Evolutionary conservation across 2,797 vertebrate species (phyloP).

Genomic region (Odontamblyopus rebecca): DNA sequence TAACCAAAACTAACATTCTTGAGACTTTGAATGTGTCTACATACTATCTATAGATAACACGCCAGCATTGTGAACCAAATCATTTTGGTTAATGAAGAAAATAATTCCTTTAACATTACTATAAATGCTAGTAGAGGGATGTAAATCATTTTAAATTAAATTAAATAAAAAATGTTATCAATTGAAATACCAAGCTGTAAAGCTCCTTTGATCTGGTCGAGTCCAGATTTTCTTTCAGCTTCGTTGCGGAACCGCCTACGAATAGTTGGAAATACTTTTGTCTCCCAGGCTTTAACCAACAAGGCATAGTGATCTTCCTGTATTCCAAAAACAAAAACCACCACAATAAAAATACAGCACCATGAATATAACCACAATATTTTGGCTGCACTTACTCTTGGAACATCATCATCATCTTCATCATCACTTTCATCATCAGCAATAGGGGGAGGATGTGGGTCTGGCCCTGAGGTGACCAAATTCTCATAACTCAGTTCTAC

Average conservation of each 20-base stretch:
- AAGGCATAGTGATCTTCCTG: constrained; percentile 98
- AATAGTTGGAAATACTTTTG: constrained; percentile 97
- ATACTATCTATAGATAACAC: background rate
- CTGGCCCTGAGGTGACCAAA: constrained; percentile 93
- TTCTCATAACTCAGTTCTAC: constrained; percentile 96
- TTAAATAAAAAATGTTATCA: background rate
- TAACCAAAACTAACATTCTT: background rate
- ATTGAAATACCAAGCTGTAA: constrained; percentile 87
- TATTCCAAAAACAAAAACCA: constrained; percentile 24
- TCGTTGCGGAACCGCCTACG: constrained; percentile 97
- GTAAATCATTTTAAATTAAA: background rate
- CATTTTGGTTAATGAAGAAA: no score
- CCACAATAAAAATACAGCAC: background rate
- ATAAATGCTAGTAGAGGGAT: background rate
- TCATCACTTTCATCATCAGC: constrained; percentile 97
- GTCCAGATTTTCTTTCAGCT: constrained; percentile 94
- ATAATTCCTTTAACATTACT: no score
- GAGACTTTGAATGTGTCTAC: background rate
- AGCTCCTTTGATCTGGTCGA: constrained; percentile 98
- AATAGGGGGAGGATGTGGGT: constrained; percentile 90
- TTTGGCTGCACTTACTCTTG: constrained; percentile 78
- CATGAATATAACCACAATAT: background rate
- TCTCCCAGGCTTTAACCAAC: constrained; percentile 98
- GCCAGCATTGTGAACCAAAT: background rate
- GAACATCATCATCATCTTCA: constrained; percentile 92